These are phyloP conservation scores for Lytechinus pictus DNA, from an alignment of 35 echinoderm and acorn worm species.

Conservation along the genomic window DNA sequence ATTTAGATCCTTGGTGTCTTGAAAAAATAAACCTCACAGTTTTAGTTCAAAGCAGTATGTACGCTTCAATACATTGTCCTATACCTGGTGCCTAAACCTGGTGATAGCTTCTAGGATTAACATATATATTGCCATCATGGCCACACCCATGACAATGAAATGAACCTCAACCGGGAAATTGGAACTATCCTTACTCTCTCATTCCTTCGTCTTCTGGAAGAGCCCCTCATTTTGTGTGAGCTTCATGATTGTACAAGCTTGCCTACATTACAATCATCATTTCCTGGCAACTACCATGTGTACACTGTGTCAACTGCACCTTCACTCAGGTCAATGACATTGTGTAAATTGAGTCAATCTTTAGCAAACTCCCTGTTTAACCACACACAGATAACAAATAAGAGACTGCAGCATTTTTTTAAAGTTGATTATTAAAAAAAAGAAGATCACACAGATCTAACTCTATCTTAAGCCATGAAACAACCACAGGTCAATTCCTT, in stretches of 20 bases:
- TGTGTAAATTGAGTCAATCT: constrained; percentile 2
- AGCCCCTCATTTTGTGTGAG: neutral
- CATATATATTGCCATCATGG: neutral
- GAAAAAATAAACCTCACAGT: too few relatives aligned
- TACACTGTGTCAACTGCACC: constrained; percentile 1
- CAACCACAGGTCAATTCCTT: neutral
- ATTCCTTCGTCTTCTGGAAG: neutral
- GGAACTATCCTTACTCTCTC: neutral
- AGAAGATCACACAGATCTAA: neutral
- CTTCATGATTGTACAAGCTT: neutral
- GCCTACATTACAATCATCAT: neutral
- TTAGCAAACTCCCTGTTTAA: neutral
- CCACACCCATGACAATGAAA: neutral
- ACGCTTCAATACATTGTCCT: too few relatives aligned
- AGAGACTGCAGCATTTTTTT: neutral
- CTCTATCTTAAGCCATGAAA: neutral
- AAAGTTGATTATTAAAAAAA: neutral
- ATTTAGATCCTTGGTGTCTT: neutral
- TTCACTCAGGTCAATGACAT: neutral
- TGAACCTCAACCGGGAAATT: constrained; percentile 1
- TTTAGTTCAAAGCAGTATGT: too few relatives aligned
- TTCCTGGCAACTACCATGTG: neutral
- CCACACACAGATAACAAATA: neutral
- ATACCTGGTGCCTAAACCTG: too few relatives aligned
- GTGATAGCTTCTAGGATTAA: too few relatives aligned